A percentile compares a stretch with the other conserved stretches of the same genome.
Conservation (phyloP, 2,797 vertebrate genomes). For the Halcyon badia region DNA sequence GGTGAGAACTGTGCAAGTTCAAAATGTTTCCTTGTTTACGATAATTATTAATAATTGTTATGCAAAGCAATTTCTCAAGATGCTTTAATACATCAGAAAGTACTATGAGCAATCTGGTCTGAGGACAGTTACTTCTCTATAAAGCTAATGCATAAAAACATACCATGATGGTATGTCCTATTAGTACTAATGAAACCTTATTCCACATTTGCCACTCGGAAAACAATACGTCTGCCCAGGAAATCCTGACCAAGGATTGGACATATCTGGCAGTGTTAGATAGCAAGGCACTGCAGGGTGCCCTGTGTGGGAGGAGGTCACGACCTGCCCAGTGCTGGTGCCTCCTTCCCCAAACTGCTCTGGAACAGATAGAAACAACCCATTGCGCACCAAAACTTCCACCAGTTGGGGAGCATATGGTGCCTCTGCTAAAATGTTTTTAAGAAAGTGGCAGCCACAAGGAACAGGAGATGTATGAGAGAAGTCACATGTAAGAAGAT, state of each 20-base stretch:
- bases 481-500: accelerated
- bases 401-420: accelerated
- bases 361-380: neutral
- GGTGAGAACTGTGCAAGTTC: neutral
- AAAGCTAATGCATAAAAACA: neutral
- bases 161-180: neutral
- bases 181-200: neutral
- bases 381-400: neutral
- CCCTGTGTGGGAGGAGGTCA: neutral
- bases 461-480: accelerated
- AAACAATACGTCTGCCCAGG: neutral
- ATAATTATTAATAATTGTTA: neutral
- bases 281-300: neutral
- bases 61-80: neutral
- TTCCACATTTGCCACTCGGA: neutral
- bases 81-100: neutral
- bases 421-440: neutral
- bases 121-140: neutral
- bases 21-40: neutral
- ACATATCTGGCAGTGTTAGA: neutral
- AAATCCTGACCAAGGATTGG: neutral
- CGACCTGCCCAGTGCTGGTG: neutral
- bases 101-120: neutral
- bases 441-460: neutral
- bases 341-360: neutral